Base-by-base conservation (phyloP, 2,797 vertebrate genomes). In the Pipistrellus kuhlii region DNA sequence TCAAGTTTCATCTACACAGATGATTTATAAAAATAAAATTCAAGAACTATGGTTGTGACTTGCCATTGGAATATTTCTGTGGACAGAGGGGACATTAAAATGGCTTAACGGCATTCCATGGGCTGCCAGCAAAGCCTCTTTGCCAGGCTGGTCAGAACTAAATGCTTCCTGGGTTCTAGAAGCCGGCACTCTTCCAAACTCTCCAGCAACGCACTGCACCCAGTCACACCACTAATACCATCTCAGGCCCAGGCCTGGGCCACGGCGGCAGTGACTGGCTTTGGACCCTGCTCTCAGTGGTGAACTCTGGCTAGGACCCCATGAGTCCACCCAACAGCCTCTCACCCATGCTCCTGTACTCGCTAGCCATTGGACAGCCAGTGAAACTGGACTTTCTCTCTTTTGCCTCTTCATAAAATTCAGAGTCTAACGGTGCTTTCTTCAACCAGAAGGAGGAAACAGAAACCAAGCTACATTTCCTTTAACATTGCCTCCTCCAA, bases 211-310 rank as follows among this genome's bases (percentile, higher is more conserved):
- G 92, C 93, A 94, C 75, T 90, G 86, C 92, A 95, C 84, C 95
- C 94, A 96, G 76, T 97, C 94, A 97, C 97, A 97, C 91, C 94
- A 97, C 92, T 92, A 95, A 95, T 69, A 44, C 64, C 71, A 95
- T 78, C 69, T 96, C 95, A 97, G 93, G 93, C 95, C 91, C 96
- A 93, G 94, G 96, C 82, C 94, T 97, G 77, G 91, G 57, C 94
- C 95, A 95, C 87, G 95, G 95, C 96, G 93, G 95, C 95, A 91
- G 78, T 95, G 97, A 96, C 95, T 90, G 95, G 96, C 89, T 96
- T 91, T 68, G 95, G 90, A 94, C 53, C 90, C 93, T 96, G 23
- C 21, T 92, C 96, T 97, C 87, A 94, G 64, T 68, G 94, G 88
- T 90, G 89, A 95, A 72, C 69, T 53, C 5, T 2, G 23, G 35